These are phyloP conservation scores for Sternarchorhynchus goeldii DNA, from an alignment of 2,797 vertebrate genomes.

Conservation along the genomic window DNA sequence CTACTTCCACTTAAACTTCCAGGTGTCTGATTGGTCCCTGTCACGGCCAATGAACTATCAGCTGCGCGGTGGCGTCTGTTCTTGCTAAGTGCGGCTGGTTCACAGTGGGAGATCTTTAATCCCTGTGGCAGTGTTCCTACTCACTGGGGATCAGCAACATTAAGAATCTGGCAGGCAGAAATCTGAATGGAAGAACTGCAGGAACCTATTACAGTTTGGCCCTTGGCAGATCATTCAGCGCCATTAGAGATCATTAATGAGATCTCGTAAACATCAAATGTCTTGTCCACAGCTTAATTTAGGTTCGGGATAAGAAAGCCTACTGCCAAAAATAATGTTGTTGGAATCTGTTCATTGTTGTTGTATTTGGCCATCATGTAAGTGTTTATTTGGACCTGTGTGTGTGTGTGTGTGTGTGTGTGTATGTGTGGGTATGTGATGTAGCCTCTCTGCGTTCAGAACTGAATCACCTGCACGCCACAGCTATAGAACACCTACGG, in stretches of 20 bases:
- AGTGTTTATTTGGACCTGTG: background rate
- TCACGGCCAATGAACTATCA: background rate
- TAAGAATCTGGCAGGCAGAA: conserved; percentile 3
- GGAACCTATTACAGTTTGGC: conserved; percentile 2
- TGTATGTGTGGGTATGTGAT: conserved; percentile 6
- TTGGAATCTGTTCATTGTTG: too few relatives aligned
- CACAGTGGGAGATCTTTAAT: background rate
- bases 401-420: conserved; percentile 5
- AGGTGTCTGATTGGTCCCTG: background rate
- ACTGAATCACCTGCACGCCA: conserved; percentile 93
- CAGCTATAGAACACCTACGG: conserved; percentile 88
- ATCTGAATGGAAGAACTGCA: background rate
- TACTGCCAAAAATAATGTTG: too few relatives aligned
- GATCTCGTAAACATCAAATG: background rate
- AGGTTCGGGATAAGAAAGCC: too few relatives aligned
- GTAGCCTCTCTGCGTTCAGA: conserved; percentile 93
- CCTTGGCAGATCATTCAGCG: background rate
- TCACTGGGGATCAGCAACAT: background rate
- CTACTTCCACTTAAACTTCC: too few relatives aligned
- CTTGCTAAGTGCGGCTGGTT: background rate
- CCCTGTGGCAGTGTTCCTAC: background rate
- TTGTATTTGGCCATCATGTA: too few relatives aligned
- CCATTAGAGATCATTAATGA: conserved; percentile 5
- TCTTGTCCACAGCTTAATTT: background rate
- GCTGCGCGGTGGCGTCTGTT: background rate